A percentile compares a stretch with the other conserved stretches of the same genome.
These are phyloP conservation scores for Cynopterus sphinx DNA, from an alignment of 2,797 vertebrate genomes.

Conservation along the genomic window DNA sequence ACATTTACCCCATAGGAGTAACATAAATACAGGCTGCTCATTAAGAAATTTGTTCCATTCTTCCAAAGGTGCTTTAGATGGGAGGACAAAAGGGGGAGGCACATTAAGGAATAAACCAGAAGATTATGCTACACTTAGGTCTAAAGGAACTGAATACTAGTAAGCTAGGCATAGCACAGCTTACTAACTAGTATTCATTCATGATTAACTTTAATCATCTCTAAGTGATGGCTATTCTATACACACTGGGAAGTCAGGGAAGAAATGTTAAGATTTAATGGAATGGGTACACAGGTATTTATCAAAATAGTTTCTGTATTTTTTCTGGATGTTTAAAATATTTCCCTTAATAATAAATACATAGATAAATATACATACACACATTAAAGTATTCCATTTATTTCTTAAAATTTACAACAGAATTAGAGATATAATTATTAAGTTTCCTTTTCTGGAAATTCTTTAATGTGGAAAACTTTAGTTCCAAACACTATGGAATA, in stretches of 20 bases:
- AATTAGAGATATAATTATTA: neutral
- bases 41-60: constrained; percentile 22
- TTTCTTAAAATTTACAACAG: constrained; percentile 6
- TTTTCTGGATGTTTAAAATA: neutral
- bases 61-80: neutral
- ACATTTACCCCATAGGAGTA: neutral
- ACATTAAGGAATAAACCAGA: neutral
- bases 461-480: neutral
- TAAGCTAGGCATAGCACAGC: neutral
- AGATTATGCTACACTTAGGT: neutral
- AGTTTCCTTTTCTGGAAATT: constrained; percentile 14
- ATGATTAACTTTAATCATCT: neutral
- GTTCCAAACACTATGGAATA: neutral
- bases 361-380: neutral
- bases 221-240: neutral
- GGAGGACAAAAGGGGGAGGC: neutral
- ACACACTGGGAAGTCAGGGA: neutral
- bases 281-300: neutral
- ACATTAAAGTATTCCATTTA: neutral
- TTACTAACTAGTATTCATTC: neutral
- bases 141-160: neutral
- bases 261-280: neutral
- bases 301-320: neutral
- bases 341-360: neutral
- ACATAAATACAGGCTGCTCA: neutral